Base-by-base conservation (phyloP, 2,888 invertebrate genomes). In the Thymelicus acteon region DNA sequence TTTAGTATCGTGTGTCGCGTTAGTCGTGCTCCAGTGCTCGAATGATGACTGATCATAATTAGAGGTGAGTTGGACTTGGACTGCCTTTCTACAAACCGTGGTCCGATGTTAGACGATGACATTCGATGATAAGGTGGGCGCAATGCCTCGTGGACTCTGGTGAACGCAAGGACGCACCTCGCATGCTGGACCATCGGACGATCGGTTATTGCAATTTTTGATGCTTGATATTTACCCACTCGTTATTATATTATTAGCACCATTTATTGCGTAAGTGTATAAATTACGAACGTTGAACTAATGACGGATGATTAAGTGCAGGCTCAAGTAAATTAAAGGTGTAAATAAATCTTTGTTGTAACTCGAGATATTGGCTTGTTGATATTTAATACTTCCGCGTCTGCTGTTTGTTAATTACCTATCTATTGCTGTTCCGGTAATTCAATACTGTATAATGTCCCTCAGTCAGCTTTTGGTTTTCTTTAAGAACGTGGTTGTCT, bases 101-200 rank as follows among this genome's bases (percentile, higher is more conserved):
- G 83, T 85, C 82, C 79, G 78, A 77, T 77, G 80, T 85, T 85
- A 87, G 85, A 85, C 80, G 89, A 91, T 91, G 88, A 88, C 85
- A 90, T 91, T 90, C 82, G 82, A 79, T 89, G 91, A 91, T 92
- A 91, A 91, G 87, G 83, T 85, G 82, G 82, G 82, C 81, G 82
- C 84, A 76, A 77, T 79, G 81, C 83, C 84, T 84, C 78, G 78
- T 82, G 83, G 89, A 84, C 83, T 78, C 78, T 82, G 83, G 89
- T 91, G 91, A 92, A 92, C 77, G 92, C 91, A 92, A 93, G 92
- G 93, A 92, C 92, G 85, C 80, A 63, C 77, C 82, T 79, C 79
- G 78, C 79, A 76, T 78, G 75, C 75, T 75, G 77, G 74, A 77
- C 73, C 75, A 73, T 72, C 76, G 75, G 76, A 76, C 77, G 74